Base-by-base conservation (phyloP, 1,140 invertebrate genomes). In the Trypoxylus dichotomus region DNA sequence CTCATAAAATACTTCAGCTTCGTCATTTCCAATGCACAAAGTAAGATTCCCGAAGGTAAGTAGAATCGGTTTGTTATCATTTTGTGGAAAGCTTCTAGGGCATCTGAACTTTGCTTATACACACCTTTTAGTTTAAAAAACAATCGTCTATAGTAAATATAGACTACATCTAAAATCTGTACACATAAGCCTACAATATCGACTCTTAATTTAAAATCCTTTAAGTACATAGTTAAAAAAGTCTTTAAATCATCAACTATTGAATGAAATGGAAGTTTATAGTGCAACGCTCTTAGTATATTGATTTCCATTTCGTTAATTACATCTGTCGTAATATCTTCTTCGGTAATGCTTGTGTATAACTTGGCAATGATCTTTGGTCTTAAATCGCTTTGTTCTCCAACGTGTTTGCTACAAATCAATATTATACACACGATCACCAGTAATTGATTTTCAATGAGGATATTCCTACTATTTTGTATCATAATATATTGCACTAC, bases 51-150 rank as follows among this genome's bases (percentile, higher is more conserved):
- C 10, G 79, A 79, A 29, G 83, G 82, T 74, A 84, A 76, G 71
- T 81, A 85, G 15, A 84, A 79, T 77, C 81, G 83, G 41, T 79
- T 80, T n/a, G 63, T 76, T 15, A 85, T 79, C 21, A 85, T 75
- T 72, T 79, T 37, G 27, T 81, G 75, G 68, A 85, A 84, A 21
- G 81, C 80, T 24, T 76, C 32, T 29, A 78, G 19, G 27, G 81
- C 79, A 6, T 80, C 79, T 15, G 78, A 42, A 75, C 74, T 82
- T 19, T 79, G 63, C 15, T 13, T 75, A 68, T 85, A 85, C 0
- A 82, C 25, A 24, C 60, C 74, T 78, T 83, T 84, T 0, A 85
- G 27, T n/a, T 80, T 42, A 27, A 76, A 29, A 77, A 85, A 84
- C 79, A 81, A 80, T 25, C 76, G 79, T 7, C 79, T 76, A 54